Evolutionary conservation across 2,113 vertebrate species (phyloP).

Genomic region (Brachypteracias leptosomus): DNA sequence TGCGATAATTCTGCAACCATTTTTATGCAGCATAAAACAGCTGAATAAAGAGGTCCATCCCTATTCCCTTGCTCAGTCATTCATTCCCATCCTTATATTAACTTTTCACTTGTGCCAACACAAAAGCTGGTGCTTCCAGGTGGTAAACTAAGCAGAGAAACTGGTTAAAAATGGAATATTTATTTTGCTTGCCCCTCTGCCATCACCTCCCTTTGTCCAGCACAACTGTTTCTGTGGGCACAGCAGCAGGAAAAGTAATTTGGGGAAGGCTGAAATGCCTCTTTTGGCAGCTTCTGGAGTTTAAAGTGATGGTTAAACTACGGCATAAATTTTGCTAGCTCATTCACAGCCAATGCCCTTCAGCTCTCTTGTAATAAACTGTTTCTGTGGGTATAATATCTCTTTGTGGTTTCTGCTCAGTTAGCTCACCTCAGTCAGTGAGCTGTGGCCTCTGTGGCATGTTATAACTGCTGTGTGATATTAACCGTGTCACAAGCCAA

Average conservation of each 20-base stretch:
- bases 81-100: not conserved
- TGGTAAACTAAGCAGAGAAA: slow-evolving; percentile 6
- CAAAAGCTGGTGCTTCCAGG: slow-evolving; percentile 16
- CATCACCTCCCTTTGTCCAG: not conserved
- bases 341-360: slow-evolving; percentile 16
- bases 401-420: slow-evolving; percentile 26
- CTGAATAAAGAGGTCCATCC: slow-evolving; percentile 1
- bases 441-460: slow-evolving; percentile 37
- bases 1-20: not conserved
- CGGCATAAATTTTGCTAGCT: slow-evolving; percentile 13
- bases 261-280: slow-evolving; percentile 2
- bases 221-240: not conserved
- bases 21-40: not conserved
- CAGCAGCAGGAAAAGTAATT: not conserved
- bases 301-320: slow-evolving; percentile 34
- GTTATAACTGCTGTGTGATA: slow-evolving; percentile 31
- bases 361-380: slow-evolving; percentile 20
- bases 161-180: slow-evolving; percentile 20
- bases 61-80: not conserved
- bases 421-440: slow-evolving; percentile 10
- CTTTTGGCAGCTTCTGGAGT: slow-evolving; percentile 14
- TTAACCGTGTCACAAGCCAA: slow-evolving; percentile 10
- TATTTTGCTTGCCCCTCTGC: not conserved
- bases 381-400: slow-evolving; percentile 27
- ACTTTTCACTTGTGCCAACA: not conserved